Percentiles rank a stretch among this genome's conserved stretches.
Evolutionary conservation across 2,797 vertebrate genomes (phyloP).

Genomic region (Chaetodon trifasciatus): DNA sequence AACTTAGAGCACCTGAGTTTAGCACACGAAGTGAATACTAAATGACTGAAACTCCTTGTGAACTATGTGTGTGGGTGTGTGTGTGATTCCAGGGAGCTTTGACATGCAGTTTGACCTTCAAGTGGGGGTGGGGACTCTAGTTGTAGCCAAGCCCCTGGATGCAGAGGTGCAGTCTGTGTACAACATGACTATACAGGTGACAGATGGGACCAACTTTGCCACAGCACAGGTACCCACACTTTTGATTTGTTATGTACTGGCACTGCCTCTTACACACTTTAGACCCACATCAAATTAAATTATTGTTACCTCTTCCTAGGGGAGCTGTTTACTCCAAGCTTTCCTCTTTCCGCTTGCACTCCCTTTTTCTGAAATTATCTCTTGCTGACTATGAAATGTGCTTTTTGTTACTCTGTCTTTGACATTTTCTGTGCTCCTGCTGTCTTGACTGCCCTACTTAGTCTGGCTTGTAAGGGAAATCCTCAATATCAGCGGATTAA

Average conservation of each 20-base stretch:
- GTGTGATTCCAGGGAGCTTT: constrained; percentile 89
- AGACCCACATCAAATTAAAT: constrained; percentile 60
- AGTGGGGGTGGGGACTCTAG: constrained; percentile 92
- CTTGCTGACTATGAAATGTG: constrained; percentile 66
- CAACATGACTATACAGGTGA: constrained; percentile 96
- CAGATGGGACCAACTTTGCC: constrained; percentile 93
- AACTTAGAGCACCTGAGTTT: constrained; percentile 81
- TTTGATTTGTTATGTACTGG: constrained; percentile 56
- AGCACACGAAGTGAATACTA: constrained; percentile 61
- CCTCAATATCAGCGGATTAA: constrained; percentile 62
- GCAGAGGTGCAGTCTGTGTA: constrained; percentile 95
- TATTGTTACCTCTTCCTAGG: constrained; percentile 54
- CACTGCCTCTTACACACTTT: constrained; percentile 32
- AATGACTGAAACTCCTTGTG: constrained; percentile 44
- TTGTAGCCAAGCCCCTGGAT: constrained; percentile 94
- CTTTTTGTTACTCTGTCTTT: constrained; percentile 58
- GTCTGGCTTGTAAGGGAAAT: constrained; percentile 51
- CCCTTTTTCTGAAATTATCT: constrained; percentile 60
- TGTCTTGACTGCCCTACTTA: constrained; percentile 37
- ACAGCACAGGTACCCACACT: constrained; percentile 89
- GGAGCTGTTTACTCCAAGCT: constrained; percentile 53
- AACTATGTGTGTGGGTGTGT: constrained; percentile 26
- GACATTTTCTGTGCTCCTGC: constrained; percentile 42
- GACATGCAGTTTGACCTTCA: constrained; percentile 95
- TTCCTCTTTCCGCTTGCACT: constrained; percentile 27